Conservation (phyloP, 2,113 vertebrate genomes). For the Syngnathus scovelli region DNA sequence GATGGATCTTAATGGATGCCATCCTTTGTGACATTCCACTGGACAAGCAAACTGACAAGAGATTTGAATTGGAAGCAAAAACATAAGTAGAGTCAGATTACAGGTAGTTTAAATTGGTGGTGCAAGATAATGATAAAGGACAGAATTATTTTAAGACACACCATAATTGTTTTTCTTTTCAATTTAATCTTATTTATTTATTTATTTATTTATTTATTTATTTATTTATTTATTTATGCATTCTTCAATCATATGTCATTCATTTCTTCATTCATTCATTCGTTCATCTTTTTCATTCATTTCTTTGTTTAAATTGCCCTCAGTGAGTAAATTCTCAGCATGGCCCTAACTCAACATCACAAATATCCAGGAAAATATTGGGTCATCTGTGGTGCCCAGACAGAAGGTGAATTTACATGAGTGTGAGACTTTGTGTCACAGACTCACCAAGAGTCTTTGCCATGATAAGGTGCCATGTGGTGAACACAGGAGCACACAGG, state of each 20-base stretch:
- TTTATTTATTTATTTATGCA: too few relatives aligned
- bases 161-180: too few relatives aligned
- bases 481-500: constrained; percentile 17
- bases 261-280: too few relatives aligned
- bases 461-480: constrained; percentile 31
- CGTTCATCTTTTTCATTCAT: too few relatives aligned
- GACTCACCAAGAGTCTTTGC: constrained; percentile 41
- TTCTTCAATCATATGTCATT: too few relatives aligned
- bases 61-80: background rate
- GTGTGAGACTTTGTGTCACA: constrained; percentile 7
- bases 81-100: background rate
- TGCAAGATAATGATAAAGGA: background rate
- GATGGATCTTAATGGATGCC: constrained; percentile 18
- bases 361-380: constrained; percentile 13
- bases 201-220: too few relatives aligned
- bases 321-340: background rate
- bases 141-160: background rate
- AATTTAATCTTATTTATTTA: too few relatives aligned
- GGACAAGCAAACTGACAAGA: background rate
- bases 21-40: background rate
- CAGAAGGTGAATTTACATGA: constrained; percentile 6
- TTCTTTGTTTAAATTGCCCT: too few relatives aligned
- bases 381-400: constrained; percentile 23
- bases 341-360: background rate
- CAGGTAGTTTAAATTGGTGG: background rate